Percentiles rank a stretch among this genome's conserved stretches.
phyloP scores from a whole-genome alignment of 2,797 vertebrate genomes.

The Natrix natrix region DNA sequence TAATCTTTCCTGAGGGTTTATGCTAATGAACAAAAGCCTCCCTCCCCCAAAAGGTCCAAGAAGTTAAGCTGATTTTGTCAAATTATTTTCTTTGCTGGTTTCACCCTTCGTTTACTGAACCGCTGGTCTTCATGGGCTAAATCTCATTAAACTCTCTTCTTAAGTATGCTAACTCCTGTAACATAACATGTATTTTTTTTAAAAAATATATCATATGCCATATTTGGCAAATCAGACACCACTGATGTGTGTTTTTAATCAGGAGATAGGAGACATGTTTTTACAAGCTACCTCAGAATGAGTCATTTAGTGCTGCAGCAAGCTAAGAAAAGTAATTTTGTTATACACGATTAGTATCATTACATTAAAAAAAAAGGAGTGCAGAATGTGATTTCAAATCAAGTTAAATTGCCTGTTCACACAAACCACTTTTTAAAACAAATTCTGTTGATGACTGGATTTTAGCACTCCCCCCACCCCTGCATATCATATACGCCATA shows the following conservation, averaged over 20 bases:
- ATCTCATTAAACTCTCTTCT: neutral
- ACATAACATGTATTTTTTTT: neutral
- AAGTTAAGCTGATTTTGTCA: neutral
- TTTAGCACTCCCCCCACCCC: neutral
- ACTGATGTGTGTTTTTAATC: slow-evolving; percentile 1
- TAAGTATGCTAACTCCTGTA: neutral
- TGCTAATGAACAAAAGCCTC: neutral
- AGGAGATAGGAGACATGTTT: neutral
- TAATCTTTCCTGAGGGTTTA: no score
- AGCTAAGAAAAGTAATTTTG: neutral
- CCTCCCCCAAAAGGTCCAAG: neutral
- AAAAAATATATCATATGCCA: neutral
- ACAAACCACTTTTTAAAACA: neutral
- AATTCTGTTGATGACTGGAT: neutral
- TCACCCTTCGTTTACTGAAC: neutral
- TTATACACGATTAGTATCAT: neutral
- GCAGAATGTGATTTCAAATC: neutral
- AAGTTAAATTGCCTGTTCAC: neutral
- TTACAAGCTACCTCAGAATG: neutral
- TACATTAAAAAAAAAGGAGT: neutral
- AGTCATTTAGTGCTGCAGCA: slow-evolving; percentile 4
- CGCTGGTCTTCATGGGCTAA: neutral
- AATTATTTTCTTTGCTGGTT: neutral
- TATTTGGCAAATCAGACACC: slow-evolving; percentile 3
- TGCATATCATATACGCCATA: neutral